phyloP scores from a whole-genome alignment of 2,888 invertebrate genomes.

The Apoderus coryli region DNA sequence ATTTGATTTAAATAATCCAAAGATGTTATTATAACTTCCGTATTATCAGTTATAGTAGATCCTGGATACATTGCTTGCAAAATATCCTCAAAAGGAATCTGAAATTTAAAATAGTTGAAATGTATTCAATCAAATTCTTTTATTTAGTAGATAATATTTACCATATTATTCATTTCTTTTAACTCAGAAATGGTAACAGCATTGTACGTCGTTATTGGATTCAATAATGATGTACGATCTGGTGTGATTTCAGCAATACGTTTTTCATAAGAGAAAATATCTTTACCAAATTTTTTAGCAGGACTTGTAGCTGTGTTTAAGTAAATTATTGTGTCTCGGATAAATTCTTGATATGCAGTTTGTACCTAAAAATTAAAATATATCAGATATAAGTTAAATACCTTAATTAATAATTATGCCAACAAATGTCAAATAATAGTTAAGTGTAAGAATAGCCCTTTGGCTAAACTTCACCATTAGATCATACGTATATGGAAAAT shows the following conservation, averaged over 20 bases:
- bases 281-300: constrained; percentile 35
- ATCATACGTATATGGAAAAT: too few species aligned
- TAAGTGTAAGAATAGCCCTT: too few species aligned
- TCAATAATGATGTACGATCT: constrained; percentile 23
- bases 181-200: constrained; percentile 32
- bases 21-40: constrained; percentile 37
- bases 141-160: constrained; percentile 21
- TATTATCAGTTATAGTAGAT: constrained; percentile 34
- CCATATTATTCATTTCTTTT: constrained; percentile 30
- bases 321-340: constrained; percentile 35
- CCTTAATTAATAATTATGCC: too few species aligned
- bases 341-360: constrained; percentile 35
- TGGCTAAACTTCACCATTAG: too few species aligned
- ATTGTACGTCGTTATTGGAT: constrained; percentile 31
- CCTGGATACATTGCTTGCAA: constrained; percentile 36
- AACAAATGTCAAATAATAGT: too few species aligned
- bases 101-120: too few species aligned
- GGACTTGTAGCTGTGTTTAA: constrained; percentile 34
- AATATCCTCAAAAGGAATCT: constrained; percentile 35
- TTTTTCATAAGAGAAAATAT: constrained; percentile 40
- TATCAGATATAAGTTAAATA: too few species aligned
- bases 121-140: not conserved
- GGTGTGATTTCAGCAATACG: constrained; percentile 39
- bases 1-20: constrained; percentile 37
- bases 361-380: constrained; percentile 31